Conservation (phyloP, 2,888 invertebrate species). For the Cyclophora punctaria region DNA sequence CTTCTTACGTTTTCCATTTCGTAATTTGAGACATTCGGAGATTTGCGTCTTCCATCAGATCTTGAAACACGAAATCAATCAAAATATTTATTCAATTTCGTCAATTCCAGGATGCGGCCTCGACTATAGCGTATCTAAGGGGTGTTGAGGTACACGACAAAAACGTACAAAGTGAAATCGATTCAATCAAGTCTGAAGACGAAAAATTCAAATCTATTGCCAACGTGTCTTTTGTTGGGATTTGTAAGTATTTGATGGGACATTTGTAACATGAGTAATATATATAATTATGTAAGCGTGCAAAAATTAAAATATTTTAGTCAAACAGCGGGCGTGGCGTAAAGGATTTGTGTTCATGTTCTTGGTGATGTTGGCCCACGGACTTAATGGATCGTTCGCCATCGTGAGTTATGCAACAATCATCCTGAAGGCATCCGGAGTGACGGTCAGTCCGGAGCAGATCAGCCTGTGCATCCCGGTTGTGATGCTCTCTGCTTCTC, state of each 20-base stretch:
- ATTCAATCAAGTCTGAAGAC: slow-evolving; percentile 31
- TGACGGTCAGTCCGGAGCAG: slow-evolving; percentile 26
- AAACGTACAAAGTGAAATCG: slow-evolving; percentile 30
- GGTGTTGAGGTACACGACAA: slow-evolving; percentile 32
- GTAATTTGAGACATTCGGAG: not conserved
- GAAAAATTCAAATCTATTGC: slow-evolving; percentile 36
- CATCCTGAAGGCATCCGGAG: slow-evolving; percentile 23
- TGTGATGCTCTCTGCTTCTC: slow-evolving; percentile 26
- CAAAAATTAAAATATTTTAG: slow-evolving; percentile 18
- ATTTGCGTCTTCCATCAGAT: too few species aligned
- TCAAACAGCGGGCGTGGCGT: slow-evolving; percentile 32
- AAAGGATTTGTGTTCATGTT: slow-evolving; percentile 25
- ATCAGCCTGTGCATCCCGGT: slow-evolving; percentile 29
- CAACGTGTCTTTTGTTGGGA: slow-evolving; percentile 29
- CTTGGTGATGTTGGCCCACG: slow-evolving; percentile 17
- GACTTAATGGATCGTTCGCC: slow-evolving; percentile 24
- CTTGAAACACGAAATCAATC: too few species aligned
- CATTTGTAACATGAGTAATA: not conserved
- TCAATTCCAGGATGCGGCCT: slow-evolving; percentile 32
- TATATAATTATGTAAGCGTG: not conserved
- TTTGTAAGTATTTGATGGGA: slow-evolving; percentile 30
- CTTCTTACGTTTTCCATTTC: too few species aligned
- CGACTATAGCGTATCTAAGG: slow-evolving; percentile 33
- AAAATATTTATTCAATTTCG: slow-evolving; percentile 2
- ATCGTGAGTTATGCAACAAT: slow-evolving; percentile 29